phyloP scores from a whole-genome alignment of 53 echinoderm and acorn worm species.

The Apostichopus leukothele region DNA sequence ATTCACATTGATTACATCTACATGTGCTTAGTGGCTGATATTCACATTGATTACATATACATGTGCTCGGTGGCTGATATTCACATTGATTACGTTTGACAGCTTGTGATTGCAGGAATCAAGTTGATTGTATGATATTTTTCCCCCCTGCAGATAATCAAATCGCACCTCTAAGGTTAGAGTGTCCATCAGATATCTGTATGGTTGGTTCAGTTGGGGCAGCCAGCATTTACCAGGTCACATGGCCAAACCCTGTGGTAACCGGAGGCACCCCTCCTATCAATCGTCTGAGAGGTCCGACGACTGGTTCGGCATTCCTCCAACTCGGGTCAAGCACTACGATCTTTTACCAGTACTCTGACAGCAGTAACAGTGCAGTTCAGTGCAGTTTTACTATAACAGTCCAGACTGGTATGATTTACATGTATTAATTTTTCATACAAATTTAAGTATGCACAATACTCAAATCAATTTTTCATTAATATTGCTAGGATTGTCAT shows the following conservation, averaged over 20 bases:
- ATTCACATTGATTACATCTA: too few relatives aligned
- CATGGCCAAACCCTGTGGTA: neutral
- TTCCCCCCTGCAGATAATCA: neutral
- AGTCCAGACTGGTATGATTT: neutral
- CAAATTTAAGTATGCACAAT: too few relatives aligned
- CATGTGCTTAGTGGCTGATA: too few relatives aligned
- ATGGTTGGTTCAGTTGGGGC: neutral
- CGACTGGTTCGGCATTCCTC: neutral
- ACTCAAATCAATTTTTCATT: too few relatives aligned
- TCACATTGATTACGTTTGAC: too few relatives aligned
- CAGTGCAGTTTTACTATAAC: slow-evolving; percentile 10
- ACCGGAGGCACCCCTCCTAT: neutral
- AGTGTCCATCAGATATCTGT: slow-evolving; percentile 9
- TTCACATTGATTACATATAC: too few relatives aligned
- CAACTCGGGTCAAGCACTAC: neutral
- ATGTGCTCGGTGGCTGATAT: too few relatives aligned
- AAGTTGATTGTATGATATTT: too few relatives aligned
- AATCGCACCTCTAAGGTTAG: neutral
- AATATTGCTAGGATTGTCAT: too few relatives aligned
- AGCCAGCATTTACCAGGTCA: neutral
- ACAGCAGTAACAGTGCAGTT: neutral
- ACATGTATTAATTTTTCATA: neutral
- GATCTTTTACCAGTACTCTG: neutral
- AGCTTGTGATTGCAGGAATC: too few relatives aligned
- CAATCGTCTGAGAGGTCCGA: neutral